Conservation (phyloP, 2,113 vertebrate species). For the Podarcis muralis region DNA sequence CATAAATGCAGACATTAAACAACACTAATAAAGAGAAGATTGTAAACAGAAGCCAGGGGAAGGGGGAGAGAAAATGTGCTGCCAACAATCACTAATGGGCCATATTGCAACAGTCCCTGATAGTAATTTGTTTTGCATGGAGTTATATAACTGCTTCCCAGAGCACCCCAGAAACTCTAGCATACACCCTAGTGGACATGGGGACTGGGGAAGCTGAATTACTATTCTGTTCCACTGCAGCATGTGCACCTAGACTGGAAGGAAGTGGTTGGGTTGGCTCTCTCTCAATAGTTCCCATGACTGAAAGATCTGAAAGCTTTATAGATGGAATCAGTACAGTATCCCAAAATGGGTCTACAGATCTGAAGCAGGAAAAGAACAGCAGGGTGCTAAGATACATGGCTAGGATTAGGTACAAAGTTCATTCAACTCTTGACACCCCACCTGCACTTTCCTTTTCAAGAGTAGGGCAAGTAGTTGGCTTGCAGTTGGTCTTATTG, state of each 20-base stretch:
- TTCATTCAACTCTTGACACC: no score
- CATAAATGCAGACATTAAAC: constrained; percentile 60
- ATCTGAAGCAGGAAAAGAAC: no score
- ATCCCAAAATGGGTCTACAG: no score
- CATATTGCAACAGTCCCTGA: background rate
- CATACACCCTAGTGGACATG: background rate
- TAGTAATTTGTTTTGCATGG: background rate
- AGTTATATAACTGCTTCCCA: background rate
- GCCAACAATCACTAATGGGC: background rate
- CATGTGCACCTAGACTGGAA: background rate
- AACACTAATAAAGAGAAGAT: constrained; percentile 39
- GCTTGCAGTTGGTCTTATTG: no score
- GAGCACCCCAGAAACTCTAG: background rate
- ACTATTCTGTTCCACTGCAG: background rate
- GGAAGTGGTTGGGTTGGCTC: background rate
- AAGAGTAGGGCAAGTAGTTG: no score
- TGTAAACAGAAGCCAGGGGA: background rate
- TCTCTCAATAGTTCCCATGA: no score
- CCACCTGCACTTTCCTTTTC: no score
- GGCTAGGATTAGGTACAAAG: no score
- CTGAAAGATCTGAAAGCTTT: no score
- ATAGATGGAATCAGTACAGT: no score
- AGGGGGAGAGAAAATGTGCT: background rate
- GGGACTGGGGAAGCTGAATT: no score
- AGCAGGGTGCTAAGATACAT: no score